phyloP scores from a whole-genome alignment of 2,113 vertebrate genomes.

The Plestiodon gilberti region DNA sequence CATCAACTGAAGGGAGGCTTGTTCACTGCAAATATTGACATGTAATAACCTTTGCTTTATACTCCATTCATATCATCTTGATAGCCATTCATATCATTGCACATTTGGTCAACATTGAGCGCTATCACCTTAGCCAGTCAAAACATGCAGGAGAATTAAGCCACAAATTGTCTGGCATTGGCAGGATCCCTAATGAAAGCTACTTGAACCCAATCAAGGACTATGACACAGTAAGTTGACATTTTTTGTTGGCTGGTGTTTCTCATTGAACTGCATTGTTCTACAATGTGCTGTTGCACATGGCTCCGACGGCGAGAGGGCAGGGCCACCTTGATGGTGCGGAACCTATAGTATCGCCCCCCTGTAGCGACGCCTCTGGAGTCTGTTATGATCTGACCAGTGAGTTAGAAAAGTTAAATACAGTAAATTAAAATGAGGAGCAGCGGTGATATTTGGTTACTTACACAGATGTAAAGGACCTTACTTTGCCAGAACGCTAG shows the following conservation, averaged over 20 bases:
- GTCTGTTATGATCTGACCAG: too few relatives aligned
- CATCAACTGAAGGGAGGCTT: not conserved
- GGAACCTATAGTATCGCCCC: too few relatives aligned
- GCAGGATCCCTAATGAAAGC: constrained; percentile 74
- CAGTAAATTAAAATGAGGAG: not conserved
- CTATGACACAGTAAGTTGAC: constrained; percentile 71
- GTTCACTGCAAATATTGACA: not conserved
- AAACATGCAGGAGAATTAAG: constrained; percentile 63
- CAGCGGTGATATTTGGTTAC: not conserved
- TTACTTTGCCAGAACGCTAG: too few relatives aligned
- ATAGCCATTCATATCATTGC: constrained; percentile 78
- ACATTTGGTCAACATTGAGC: constrained; percentile 79
- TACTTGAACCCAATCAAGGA: constrained; percentile 83
- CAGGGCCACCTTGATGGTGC: too few relatives aligned
- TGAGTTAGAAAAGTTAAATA: too few relatives aligned
- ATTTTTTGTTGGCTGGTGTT: constrained; percentile 4
- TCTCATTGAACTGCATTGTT: constrained; percentile 11
- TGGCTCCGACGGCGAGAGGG: too few relatives aligned
- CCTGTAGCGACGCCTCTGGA: too few relatives aligned
- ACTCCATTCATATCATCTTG: constrained; percentile 9
- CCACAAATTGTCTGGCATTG: constrained; percentile 78
- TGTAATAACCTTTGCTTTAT: constrained; percentile 23
- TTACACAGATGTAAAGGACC: too few relatives aligned
- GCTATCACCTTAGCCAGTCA: constrained; percentile 70
- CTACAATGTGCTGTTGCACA: too few relatives aligned